Percentiles rank a stretch among this genome's conserved stretches.
Conservation (phyloP, 2,888 invertebrate genomes). For the Acrobasis consociella region DNA sequence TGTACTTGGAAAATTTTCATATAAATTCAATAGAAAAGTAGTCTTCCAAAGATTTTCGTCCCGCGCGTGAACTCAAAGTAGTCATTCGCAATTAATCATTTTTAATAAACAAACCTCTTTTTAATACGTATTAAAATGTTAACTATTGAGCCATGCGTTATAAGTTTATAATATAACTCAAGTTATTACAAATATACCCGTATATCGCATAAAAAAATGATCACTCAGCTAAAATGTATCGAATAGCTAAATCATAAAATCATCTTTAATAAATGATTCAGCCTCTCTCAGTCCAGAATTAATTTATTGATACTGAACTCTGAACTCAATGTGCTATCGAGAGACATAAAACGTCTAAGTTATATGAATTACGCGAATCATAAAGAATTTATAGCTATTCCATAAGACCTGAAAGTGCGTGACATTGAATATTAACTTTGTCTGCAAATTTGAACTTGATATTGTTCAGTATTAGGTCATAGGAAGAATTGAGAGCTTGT, state of each 20-base stretch:
- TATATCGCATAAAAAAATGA: neutral
- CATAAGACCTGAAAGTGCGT: neutral
- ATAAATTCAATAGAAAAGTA: no score
- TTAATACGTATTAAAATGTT: no score
- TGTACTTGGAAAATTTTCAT: no score
- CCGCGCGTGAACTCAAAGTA: no score
- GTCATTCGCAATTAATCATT: no score
- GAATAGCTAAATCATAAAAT: neutral
- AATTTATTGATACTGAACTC: neutral
- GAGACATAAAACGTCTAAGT: slow-evolving; percentile 2
- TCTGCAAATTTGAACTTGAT: neutral
- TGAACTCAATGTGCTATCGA: neutral
- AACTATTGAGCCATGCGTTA: no score
- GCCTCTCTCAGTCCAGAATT: neutral
- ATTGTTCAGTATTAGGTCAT: neutral
- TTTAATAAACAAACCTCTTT: no score
- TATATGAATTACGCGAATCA: slow-evolving; percentile 1
- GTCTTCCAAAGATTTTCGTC: no score
- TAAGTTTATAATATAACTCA: no score
- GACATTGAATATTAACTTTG: neutral
- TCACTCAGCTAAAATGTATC: neutral
- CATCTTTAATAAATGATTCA: neutral
- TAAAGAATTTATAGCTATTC: neutral
- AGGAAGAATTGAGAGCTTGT: no score
- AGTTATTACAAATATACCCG: no score